Conservation (phyloP, 2,113 vertebrate species). For the Platanista minor region DNA sequence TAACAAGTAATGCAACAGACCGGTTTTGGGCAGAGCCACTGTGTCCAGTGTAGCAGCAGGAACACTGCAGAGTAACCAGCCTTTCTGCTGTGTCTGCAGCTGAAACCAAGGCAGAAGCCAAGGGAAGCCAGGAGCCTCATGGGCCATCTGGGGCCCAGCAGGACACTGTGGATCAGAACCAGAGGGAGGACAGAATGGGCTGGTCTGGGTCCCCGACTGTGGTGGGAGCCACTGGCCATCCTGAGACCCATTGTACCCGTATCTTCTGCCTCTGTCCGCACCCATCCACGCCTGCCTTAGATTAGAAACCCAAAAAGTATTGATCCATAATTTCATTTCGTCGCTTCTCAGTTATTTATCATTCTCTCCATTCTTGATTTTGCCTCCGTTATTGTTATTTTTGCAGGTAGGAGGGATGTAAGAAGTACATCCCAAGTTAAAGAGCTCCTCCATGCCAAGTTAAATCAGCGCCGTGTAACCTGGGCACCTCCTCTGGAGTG, state of each 20-base stretch:
- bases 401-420: not conserved
- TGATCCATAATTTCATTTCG: not conserved
- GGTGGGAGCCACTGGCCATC: not conserved
- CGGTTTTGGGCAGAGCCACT: not conserved
- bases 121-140: not conserved
- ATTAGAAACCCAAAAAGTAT: not conserved
- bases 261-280: not conserved
- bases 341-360: not conserved
- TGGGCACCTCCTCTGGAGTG: not conserved
- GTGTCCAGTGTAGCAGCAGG: accelerated
- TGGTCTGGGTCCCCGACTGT: not conserved
- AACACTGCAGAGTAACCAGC: not conserved
- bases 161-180: not conserved
- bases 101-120: not conserved
- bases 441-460: not conserved
- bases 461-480: not conserved
- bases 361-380: not conserved
- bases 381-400: not conserved
- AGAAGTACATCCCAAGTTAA: not conserved
- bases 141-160: not conserved
- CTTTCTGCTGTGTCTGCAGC: not conserved
- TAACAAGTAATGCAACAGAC: not conserved
- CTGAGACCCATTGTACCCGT: not conserved
- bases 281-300: not conserved
- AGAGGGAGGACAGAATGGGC: not conserved